phyloP scores from a whole-genome alignment of 2,888 invertebrate genomes.

The Conomelus anceps region DNA sequence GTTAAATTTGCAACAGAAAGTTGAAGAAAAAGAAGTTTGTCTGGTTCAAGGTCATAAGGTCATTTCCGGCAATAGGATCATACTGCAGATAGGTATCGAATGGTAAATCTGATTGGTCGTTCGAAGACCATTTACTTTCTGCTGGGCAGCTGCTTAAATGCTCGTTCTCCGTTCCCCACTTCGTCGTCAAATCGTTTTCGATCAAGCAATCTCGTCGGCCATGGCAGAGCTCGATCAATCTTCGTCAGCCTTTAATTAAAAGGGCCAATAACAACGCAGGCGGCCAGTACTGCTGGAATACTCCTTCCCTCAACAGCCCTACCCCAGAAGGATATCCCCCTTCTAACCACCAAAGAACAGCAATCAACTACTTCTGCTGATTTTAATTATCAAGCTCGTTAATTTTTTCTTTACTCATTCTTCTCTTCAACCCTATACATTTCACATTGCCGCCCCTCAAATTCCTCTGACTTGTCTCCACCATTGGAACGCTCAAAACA shows the following conservation, averaged over 20 bases:
- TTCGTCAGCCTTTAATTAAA: not conserved
- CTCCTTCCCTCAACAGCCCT: not conserved
- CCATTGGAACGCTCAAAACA: not conserved
- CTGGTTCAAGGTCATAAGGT: too few relatives aligned
- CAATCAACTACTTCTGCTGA: not conserved
- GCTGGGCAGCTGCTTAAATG: too few relatives aligned
- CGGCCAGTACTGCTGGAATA: not conserved
- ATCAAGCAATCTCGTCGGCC: not conserved
- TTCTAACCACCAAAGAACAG: not conserved
- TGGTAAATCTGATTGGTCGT: too few relatives aligned
- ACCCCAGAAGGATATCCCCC: not conserved
- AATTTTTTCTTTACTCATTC: not conserved
- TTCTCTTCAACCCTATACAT: not conserved
- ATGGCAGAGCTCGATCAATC: not conserved
- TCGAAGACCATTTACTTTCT: too few relatives aligned
- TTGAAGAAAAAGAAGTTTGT: too few relatives aligned
- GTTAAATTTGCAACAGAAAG: too few relatives aligned
- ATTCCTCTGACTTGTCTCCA: too few relatives aligned
- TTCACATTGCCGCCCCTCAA: not conserved
- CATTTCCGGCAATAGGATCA: too few relatives aligned
- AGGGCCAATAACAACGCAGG: not conserved
- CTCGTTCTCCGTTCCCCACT: not conserved
- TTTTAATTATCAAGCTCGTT: not conserved
- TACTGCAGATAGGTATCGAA: too few relatives aligned
- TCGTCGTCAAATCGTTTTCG: not conserved